phyloP scores from a whole-genome alignment of 1,140 invertebrate species.

The Acyrthosiphon pisum region DNA sequence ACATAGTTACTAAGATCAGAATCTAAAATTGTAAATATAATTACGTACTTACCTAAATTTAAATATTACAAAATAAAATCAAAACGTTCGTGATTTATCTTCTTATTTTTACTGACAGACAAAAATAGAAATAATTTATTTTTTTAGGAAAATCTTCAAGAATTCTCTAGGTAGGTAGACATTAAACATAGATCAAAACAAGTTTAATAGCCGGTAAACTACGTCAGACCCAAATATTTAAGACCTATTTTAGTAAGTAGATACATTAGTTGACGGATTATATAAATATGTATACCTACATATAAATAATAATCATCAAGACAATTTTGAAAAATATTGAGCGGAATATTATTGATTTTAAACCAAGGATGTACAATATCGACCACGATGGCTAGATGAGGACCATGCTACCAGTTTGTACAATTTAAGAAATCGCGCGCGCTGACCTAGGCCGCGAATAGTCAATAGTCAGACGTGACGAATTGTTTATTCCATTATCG shows the following conservation, averaged over 20 bases:
- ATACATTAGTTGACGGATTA: not conserved
- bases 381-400: not conserved
- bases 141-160: not conserved
- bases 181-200: not conserved
- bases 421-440: not conserved
- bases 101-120: not conserved
- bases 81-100: not conserved
- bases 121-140: not conserved
- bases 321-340: not conserved
- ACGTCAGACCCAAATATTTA: not conserved
- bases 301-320: not conserved
- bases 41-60: no score
- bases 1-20: no score
- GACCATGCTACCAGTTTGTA: not conserved
- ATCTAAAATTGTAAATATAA: no score
- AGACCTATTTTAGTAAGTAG: not conserved
- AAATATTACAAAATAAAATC: not conserved
- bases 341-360: not conserved
- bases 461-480: not conserved
- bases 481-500: constrained; percentile 8
- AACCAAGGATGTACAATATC: not conserved
- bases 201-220: not conserved
- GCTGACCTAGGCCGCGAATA: not conserved
- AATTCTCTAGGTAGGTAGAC: no score
- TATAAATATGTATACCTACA: not conserved